Conservation (phyloP, 35 echinoderm and acorn worm species). For the Apostichopus parvimensis region DNA sequence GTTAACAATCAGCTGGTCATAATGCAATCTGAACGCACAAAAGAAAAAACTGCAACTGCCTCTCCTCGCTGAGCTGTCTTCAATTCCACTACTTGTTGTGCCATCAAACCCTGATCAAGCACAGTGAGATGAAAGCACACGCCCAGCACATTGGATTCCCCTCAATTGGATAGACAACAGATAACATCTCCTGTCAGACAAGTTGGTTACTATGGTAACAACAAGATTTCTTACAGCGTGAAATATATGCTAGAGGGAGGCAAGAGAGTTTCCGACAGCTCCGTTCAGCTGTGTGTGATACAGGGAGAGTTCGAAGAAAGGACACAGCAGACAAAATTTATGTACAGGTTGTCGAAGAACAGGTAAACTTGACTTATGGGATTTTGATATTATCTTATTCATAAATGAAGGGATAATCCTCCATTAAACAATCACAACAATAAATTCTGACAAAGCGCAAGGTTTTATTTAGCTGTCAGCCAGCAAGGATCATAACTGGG, state of each 20-base stretch:
- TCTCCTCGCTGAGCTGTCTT: not conserved
- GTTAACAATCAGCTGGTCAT: not conserved
- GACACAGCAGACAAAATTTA: too few species aligned
- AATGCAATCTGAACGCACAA: not conserved
- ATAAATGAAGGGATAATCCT: too few species aligned
- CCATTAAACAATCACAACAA: too few species aligned
- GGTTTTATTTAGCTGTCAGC: too few species aligned
- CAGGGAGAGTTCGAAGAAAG: not conserved
- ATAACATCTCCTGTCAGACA: conserved; percentile 37
- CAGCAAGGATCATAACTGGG: too few species aligned
- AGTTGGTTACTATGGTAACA: conserved; percentile 37
- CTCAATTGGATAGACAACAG: conserved; percentile 14
- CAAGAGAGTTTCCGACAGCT: too few species aligned
- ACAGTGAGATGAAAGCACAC: conserved; percentile 22
- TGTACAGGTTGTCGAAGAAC: too few species aligned
- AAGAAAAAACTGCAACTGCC: not conserved
- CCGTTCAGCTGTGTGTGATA: not conserved
- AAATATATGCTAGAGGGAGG: conserved; percentile 15
- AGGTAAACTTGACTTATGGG: too few species aligned
- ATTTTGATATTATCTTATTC: too few species aligned
- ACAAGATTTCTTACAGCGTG: conserved; percentile 5
- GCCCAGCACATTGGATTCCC: conserved; percentile 20
- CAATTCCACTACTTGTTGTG: not conserved
- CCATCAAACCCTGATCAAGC: not conserved
- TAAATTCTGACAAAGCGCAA: too few species aligned